Evolutionary conservation across 2,113 vertebrate genomes (phyloP).

Genomic region (Callaeas wilsoni): DNA sequence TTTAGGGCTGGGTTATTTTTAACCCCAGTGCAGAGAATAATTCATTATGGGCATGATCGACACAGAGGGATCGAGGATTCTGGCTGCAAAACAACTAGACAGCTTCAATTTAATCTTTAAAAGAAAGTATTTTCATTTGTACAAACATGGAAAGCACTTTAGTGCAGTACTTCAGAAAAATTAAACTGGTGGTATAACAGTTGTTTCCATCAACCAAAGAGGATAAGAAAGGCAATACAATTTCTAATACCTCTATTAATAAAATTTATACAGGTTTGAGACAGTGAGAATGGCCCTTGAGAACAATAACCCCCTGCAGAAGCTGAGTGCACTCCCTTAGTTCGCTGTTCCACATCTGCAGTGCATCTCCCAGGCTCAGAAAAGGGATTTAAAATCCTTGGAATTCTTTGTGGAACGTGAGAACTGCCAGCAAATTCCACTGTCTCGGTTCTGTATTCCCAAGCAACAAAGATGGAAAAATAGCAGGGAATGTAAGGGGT

Average conservation of each 20-base stretch:
- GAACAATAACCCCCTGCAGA: background rate
- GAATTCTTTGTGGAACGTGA: background rate
- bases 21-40: background rate
- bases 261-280: background rate
- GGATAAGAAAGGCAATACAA: background rate
- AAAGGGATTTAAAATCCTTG: background rate
- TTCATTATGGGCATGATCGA: background rate
- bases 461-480: background rate
- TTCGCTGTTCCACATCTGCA: background rate
- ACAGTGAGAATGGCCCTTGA: background rate
- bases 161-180: background rate
- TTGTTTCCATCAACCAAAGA: background rate
- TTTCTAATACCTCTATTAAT: background rate
- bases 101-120: background rate
- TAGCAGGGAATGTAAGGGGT: background rate
- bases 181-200: background rate
- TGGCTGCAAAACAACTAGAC: background rate
- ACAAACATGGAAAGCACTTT: background rate
- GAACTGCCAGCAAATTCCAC: background rate
- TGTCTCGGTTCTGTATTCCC: background rate
- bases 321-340: rapidly evolving
- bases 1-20: background rate
- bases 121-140: background rate
- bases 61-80: background rate
- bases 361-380: background rate